Base-by-base conservation (phyloP, 2,888 invertebrate species). In the Zaprionus bogoriensis region DNA sequence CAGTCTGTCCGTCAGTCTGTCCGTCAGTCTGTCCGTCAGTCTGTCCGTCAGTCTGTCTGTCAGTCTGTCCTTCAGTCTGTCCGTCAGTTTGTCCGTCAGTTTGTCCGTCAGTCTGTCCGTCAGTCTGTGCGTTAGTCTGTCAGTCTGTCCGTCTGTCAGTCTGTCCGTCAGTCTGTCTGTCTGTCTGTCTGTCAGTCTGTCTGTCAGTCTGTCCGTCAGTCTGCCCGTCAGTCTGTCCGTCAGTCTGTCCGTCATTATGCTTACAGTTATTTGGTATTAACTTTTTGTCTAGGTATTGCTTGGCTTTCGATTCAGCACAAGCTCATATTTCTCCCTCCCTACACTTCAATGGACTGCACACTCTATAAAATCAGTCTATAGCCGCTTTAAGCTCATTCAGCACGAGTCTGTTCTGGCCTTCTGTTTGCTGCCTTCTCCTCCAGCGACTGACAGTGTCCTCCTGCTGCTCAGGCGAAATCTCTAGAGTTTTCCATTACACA, bases 401-500 rank as follows among this genome's bases (percentile, higher is more conserved):
- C 32, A n/a, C n/a, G n/a, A n/a, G n/a, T n/a, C 7, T 9, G 27
- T 3, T 10, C n/a, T n/a, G n/a, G 27, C 2, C 27, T 10, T 27
- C 27, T 9, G n/a, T 30, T 30, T 32, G 2, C 32, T n/a, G 4
- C 14, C 10, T 4, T 19, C 0, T 38, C 10, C 17, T 4, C 10
- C 17, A 19, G 9, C 10, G 12, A 3, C 12, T 17, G 23, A 19
- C 1, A 23, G 4, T 19, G n/a, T n/a, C n/a, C n/a, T 25, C 9
- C 19, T 51, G 12, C 28, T 30, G 28, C 10, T 23, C n/a, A 9
- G 28, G 30, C 4, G n/a, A 17, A 48, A 41, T 64, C 47, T 47
- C 55, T 25, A 2, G 36, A 48, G 48, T 46, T 32, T 54, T 19
- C 45, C n/a, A 9, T 53, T 39, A 30, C 57, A 45, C 17, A 45